These are phyloP conservation scores for Myiotriccus ornatus DNA, from an alignment of 2,797 vertebrate genomes.

Conservation along the genomic window DNA sequence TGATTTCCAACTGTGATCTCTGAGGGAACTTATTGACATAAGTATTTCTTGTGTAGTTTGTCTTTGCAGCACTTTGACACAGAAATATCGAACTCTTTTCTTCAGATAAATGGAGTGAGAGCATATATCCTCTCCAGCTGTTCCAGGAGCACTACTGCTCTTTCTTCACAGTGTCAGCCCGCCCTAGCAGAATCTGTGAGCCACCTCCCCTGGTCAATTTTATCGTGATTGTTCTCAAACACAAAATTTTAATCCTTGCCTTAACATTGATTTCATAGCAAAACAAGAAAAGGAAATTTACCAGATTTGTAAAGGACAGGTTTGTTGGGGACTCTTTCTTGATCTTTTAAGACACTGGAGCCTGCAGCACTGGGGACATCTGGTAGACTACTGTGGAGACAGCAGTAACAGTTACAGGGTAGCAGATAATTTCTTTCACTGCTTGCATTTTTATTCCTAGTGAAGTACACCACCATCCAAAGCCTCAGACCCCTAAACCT, in stretches of 20 bases:
- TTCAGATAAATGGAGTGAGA: background rate
- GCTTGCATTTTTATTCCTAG: background rate
- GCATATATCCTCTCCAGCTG: background rate
- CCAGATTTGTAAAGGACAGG: background rate
- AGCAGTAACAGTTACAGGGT: background rate
- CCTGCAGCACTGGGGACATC: background rate
- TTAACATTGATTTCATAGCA: background rate
- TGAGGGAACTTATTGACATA: background rate
- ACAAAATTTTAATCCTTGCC: background rate
- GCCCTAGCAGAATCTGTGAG: background rate
- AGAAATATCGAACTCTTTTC: background rate
- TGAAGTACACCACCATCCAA: background rate
- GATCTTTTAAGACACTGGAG: background rate
- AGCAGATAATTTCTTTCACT: background rate
- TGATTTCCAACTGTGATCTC: background rate
- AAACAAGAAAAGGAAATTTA: background rate
- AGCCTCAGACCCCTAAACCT: background rate
- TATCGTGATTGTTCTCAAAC: background rate
- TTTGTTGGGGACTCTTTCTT: background rate
- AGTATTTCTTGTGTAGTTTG: background rate
- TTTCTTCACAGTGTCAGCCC: background rate
- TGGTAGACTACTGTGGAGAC: background rate
- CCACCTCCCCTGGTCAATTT: background rate
- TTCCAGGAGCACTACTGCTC: background rate
- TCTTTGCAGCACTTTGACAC: background rate